Conservation (phyloP, 2,888 invertebrate species). For the Idaea biselata region DNA sequence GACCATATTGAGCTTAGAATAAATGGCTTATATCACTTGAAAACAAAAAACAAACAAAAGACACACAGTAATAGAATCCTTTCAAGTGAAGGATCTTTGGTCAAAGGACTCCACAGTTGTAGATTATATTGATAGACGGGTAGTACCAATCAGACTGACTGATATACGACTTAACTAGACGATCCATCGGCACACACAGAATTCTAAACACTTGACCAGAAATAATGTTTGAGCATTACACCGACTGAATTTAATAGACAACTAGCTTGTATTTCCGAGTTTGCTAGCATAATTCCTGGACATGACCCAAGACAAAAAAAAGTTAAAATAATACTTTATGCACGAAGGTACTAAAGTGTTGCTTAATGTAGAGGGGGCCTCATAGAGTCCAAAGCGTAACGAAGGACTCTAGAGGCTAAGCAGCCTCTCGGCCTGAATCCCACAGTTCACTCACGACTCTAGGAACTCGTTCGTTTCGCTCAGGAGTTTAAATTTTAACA, state of each 20-base stretch:
- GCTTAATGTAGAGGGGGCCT: too few relatives aligned
- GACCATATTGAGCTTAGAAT: not conserved
- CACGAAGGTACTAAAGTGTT: too few relatives aligned
- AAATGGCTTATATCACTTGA: not conserved
- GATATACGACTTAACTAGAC: constrained; percentile 36
- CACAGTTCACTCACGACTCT: too few relatives aligned
- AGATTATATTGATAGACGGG: constrained; percentile 8
- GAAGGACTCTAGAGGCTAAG: too few relatives aligned
- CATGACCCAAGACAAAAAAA: too few relatives aligned
- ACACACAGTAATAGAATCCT: not conserved
- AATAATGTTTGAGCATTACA: constrained; percentile 35
- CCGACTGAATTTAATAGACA: constrained; percentile 31
- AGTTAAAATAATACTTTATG: too few relatives aligned
- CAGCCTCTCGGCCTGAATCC: too few relatives aligned
- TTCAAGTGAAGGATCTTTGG: not conserved
- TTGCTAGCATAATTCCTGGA: not conserved
- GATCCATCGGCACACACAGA: constrained; percentile 39
- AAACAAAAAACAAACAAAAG: not conserved
- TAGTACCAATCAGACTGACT: constrained; percentile 34
- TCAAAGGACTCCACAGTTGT: constrained; percentile 6
- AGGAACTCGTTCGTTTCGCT: too few relatives aligned
- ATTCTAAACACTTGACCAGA: constrained; percentile 34
- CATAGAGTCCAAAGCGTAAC: too few relatives aligned
- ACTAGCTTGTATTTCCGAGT: not conserved
- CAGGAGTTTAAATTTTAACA: too few relatives aligned